Evolutionary conservation across 1,140 invertebrate species (phyloP).

Genomic region (Hermatobates lingyangjiaoensis): DNA sequence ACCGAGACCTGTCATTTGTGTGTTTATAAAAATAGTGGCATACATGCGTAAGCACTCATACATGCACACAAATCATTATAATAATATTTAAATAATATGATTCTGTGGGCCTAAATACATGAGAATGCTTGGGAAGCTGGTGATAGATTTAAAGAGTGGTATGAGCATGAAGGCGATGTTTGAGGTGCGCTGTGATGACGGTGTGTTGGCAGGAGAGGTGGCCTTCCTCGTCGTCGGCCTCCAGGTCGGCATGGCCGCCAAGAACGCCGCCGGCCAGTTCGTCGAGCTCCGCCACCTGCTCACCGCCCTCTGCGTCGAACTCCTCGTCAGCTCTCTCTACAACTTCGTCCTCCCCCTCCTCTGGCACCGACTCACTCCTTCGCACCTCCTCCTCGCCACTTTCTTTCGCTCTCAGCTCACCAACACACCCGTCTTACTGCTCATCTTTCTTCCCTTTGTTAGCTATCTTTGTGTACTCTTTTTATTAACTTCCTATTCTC

Average conservation of each 20-base stretch:
- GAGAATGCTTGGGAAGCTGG: too few species aligned
- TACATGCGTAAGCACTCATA: too few species aligned
- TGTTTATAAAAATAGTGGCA: too few species aligned
- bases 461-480: too few species aligned
- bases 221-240: constrained; percentile 63
- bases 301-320: constrained; percentile 53
- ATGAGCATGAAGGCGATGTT: too few species aligned
- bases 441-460: constrained; percentile 59
- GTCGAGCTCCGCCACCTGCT: constrained; percentile 61
- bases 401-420: constrained; percentile 58
- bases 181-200: too few species aligned
- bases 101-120: too few species aligned
- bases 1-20: too few species aligned
- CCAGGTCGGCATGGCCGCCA: constrained; percentile 56
- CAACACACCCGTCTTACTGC: constrained; percentile 47
- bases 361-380: constrained; percentile 41
- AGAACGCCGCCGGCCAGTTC: constrained; percentile 63
- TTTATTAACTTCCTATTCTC: too few species aligned
- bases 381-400: constrained; percentile 43
- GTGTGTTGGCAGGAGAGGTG: constrained; percentile 46
- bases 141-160: too few species aligned
- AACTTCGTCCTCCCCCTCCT: constrained; percentile 42
- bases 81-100: too few species aligned
- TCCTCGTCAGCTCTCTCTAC: constrained; percentile 44
- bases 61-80: too few species aligned